phyloP scores from a whole-genome alignment of 2,888 invertebrate species.

The Dromius quadrimaculatus region DNA sequence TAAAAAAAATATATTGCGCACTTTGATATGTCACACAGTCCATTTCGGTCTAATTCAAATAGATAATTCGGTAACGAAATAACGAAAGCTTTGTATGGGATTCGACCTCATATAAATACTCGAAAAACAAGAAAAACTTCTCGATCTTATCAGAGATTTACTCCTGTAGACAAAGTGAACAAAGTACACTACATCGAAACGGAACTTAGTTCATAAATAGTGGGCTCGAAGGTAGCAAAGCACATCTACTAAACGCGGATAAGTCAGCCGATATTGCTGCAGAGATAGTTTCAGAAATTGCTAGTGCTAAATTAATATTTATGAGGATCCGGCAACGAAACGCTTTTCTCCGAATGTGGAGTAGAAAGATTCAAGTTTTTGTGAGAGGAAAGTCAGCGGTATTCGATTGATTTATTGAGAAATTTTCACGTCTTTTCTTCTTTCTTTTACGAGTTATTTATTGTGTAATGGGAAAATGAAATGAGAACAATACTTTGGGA shows the following conservation, averaged over 20 bases:
- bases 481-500: neutral
- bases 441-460: neutral
- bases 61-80: no score
- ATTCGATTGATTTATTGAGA: slow-evolving; percentile 35
- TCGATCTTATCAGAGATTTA: neutral
- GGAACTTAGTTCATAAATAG: slow-evolving; percentile 42
- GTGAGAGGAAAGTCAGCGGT: slow-evolving; percentile 10
- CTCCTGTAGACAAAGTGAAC: neutral
- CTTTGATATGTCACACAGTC: no score
- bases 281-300: slow-evolving; percentile 31
- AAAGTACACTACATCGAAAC: slow-evolving; percentile 8
- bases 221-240: neutral
- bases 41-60: no score
- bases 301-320: slow-evolving; percentile 45
- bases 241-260: slow-evolving; percentile 15
- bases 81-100: no score
- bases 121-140: neutral
- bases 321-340: slow-evolving; percentile 36
- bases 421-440: slow-evolving; percentile 22
- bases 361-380: slow-evolving; percentile 2
- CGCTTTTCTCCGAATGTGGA: neutral
- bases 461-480: neutral
- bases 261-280: slow-evolving; percentile 25
- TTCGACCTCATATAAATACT: neutral
- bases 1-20: no score